Evolutionary conservation across 2,113 vertebrate genomes (phyloP).

Genomic region (Echinops telfairi): DNA sequence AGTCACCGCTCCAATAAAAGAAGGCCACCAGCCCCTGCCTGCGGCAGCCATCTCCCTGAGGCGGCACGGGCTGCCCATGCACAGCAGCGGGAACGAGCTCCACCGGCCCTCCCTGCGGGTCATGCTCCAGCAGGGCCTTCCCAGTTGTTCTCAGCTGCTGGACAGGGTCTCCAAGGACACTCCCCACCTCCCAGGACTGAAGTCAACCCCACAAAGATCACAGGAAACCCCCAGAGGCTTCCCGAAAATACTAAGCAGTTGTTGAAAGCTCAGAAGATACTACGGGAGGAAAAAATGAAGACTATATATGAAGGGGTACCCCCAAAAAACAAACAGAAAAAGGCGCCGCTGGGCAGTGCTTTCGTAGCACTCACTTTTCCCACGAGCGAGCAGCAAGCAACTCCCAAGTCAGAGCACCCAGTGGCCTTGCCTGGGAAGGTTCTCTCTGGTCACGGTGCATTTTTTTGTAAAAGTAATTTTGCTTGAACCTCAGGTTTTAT

Average conservation of each 20-base stretch:
- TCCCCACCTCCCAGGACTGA: constrained; percentile 59
- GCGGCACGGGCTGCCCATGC: constrained; percentile 4
- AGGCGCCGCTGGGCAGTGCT: too few relatives aligned
- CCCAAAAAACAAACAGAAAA: not conserved
- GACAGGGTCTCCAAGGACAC: constrained; percentile 54
- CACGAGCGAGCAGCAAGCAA: too few relatives aligned
- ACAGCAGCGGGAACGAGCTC: constrained; percentile 39
- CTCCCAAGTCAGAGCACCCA: too few relatives aligned
- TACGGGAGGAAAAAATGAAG: constrained; percentile 20
- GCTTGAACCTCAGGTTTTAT: too few relatives aligned
- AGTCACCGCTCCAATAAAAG: constrained; percentile 41
- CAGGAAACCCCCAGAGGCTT: constrained; percentile 55
- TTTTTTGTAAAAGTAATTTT: too few relatives aligned
- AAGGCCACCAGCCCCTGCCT: not conserved
- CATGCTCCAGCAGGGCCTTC: constrained; percentile 50
- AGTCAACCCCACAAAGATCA: constrained; percentile 53
- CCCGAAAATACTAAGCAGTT: constrained; percentile 62
- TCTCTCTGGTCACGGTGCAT: too few relatives aligned
- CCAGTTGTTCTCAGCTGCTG: constrained; percentile 15
- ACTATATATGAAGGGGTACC: not conserved
- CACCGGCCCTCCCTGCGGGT: not conserved
- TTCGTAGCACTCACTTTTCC: too few relatives aligned
- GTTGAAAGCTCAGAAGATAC: constrained; percentile 58
- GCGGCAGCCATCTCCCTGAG: constrained; percentile 46
- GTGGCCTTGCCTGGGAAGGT: too few relatives aligned